Base-by-base conservation (phyloP, 2,113 vertebrate genomes). In the Pseudorhombus dupliciocellatus region DNA sequence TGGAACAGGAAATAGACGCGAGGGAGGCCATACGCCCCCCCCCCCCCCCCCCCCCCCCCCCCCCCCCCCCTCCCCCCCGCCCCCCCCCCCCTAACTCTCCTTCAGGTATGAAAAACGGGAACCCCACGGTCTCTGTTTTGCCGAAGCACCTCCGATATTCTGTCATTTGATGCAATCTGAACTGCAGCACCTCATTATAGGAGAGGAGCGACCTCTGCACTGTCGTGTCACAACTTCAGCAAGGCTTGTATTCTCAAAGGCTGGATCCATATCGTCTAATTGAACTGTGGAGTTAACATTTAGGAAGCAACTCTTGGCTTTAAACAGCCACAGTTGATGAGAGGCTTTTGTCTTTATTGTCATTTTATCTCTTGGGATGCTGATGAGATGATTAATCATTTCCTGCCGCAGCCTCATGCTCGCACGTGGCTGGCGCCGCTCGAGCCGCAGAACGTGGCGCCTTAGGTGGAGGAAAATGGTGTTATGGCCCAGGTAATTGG, bases 401-500 rank as follows among this genome's bases (percentile, higher is more conserved):
- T 80, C 77, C 79, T 60, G 71, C 81, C 24, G 81, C 71, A 66
- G 78, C 77, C 54, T 57, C 14, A 28, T 15, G 34, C 75, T 54
- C 0, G 67, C 40, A 42, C 67, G 73, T 67, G 34, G 73, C 83
- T 80, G 81, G 88, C 1, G 4, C 34, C 34, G 34, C 83, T 81
- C 22, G 6, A 34, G 56, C 28, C 56, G 26, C 68, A 16, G 75
- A 80, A 78, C 61, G 18, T 16, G 21, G 62, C 60, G 74, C 80
- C 82, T 84, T 70, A 67, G 80, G 84, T 87, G 78, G 80, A 72
- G 77, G 78, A 50, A 80, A 87, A 83, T 61, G 66, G 75, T 82
- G 84, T 91, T 88, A 87, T 70, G 70, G 84, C 85, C 69, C 85
- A 85, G 80, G 90, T 91, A 88, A 90, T 89, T 89, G 87, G 89